phyloP scores from a whole-genome alignment of 2,113 vertebrate genomes.

The Cranoglanis bouderius region DNA sequence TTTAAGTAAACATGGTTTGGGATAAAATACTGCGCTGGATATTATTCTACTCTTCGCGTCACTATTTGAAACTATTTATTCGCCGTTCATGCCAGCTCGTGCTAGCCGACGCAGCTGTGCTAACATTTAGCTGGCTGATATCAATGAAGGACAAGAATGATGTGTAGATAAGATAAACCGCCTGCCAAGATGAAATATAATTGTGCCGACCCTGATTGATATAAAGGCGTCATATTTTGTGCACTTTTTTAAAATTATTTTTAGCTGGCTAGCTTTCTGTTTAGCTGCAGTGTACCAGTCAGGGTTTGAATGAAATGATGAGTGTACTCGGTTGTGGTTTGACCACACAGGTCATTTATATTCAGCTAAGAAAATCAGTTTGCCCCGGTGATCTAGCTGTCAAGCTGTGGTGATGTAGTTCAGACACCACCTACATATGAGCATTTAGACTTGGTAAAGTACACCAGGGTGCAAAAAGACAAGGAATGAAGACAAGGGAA shows the following conservation, averaged over 20 bases:
- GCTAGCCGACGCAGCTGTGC: slow-evolving; percentile 8
- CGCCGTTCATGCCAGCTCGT: neutral
- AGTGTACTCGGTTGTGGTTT: neutral
- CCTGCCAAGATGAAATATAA: neutral
- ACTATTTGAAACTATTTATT: too few relatives aligned
- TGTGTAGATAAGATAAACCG: neutral
- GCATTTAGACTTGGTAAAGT: neutral
- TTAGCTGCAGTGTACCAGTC: neutral
- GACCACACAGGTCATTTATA: neutral
- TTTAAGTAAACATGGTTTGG: neutral
- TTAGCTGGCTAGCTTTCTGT: neutral
- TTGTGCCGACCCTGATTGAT: neutral
- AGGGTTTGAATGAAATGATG: neutral
- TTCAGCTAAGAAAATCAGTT: neutral
- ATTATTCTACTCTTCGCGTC: neutral
- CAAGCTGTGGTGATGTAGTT: neutral
- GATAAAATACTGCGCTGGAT: neutral
- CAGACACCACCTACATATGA: neutral
- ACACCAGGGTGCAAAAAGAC: neutral
- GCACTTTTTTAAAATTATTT: too few relatives aligned
- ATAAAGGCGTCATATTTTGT: neutral
- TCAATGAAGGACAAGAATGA: slow-evolving; percentile 8
- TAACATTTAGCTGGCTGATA: neutral
- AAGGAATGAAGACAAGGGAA: neutral
- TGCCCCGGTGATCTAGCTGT: neutral